Evolutionary conservation across 2,888 invertebrate species (phyloP).

Genomic region (Rugalucina vietnamica): DNA sequence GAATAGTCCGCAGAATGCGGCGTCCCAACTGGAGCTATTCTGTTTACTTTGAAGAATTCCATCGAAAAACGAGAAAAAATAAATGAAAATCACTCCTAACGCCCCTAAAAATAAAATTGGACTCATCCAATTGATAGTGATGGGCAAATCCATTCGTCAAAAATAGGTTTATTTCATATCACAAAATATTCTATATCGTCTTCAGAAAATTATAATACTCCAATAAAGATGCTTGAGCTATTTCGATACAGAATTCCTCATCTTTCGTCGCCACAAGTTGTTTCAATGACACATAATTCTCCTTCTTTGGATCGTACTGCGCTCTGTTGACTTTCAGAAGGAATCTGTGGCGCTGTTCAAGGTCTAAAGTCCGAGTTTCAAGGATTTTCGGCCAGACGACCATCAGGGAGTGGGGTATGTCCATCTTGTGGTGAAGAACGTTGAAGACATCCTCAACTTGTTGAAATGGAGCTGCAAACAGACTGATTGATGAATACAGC

Average conservation of each 20-base stretch:
- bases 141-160: no score
- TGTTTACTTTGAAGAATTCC: no score
- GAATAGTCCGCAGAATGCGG: no score
- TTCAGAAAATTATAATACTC: conserved; percentile 94
- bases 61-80: no score
- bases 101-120: no score
- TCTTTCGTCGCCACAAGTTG: conserved; percentile 90
- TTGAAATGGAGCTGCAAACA: conserved; percentile 87
- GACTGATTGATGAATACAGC: no score
- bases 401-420: conserved; percentile 89
- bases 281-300: conserved; percentile 91
- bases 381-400: conserved; percentile 89
- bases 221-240: conserved; percentile 91
- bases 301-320: conserved; percentile 92
- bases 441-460: conserved; percentile 89
- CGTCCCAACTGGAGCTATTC: no score
- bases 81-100: no score
- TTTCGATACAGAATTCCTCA: conserved; percentile 90
- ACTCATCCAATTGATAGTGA: no score
- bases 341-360: conserved; percentile 92
- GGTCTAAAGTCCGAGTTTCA: conserved; percentile 87
- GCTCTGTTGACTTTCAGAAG: conserved; percentile 89
- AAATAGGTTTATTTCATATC: no score
- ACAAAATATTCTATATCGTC: conserved; percentile 51
- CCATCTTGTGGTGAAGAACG: conserved; percentile 92